These are phyloP conservation scores for Ceratoteleas bidentatus DNA, from an alignment of 1,140 invertebrate species.

Conservation along the genomic window DNA sequence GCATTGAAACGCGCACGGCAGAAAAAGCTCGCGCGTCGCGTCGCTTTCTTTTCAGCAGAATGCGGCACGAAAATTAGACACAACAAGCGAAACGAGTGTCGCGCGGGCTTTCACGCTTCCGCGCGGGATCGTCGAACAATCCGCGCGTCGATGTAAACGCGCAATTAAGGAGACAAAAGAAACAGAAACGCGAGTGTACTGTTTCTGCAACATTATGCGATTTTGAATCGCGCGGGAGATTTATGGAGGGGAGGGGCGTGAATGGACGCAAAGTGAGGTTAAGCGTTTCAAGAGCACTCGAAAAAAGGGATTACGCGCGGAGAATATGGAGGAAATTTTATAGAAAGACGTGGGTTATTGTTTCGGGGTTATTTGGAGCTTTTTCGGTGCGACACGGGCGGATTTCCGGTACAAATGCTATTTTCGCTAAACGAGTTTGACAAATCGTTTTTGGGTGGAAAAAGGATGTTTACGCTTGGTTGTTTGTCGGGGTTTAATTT, in stretches of 20 bases:
- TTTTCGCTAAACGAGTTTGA: no score
- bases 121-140: conserved; percentile 44
- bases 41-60: conserved; percentile 58
- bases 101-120: conserved; percentile 38
- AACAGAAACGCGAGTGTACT: conserved; percentile 28
- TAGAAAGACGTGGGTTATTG: no score
- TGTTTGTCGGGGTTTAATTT: no score
- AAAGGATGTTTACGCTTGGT: no score
- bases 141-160: conserved; percentile 32
- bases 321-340: no score
- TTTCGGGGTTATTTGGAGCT: no score
- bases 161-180: conserved; percentile 60
- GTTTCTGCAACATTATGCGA: conserved; percentile 39
- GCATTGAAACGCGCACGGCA: conserved; percentile 37
- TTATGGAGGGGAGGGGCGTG: background rate
- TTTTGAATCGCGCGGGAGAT: conserved; percentile 35
- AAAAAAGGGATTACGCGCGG: no score
- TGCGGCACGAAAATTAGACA: conserved; percentile 60
- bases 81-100: conserved; percentile 57
- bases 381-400: no score
- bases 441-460: no score
- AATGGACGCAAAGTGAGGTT: no score
- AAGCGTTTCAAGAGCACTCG: no score
- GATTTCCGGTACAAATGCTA: no score
- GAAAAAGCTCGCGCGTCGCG: conserved; percentile 37